These are phyloP conservation scores for Tupaia chinensis DNA, from an alignment of 2,113 vertebrate species.

Conservation along the genomic window DNA sequence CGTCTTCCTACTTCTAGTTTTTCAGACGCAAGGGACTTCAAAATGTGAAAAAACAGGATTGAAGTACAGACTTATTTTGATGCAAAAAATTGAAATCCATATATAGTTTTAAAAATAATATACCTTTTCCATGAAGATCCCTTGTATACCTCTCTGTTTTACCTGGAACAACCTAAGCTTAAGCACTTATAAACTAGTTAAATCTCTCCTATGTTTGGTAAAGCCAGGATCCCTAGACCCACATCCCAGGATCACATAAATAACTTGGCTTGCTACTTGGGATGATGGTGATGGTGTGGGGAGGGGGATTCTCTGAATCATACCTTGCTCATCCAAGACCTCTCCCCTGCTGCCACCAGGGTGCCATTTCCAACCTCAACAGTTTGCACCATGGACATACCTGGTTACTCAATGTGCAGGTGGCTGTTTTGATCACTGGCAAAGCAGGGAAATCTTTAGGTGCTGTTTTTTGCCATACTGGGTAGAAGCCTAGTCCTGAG, in stretches of 20 bases:
- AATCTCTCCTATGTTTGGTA: not conserved
- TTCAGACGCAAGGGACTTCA: not conserved
- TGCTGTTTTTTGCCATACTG: not conserved
- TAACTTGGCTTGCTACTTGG: not conserved
- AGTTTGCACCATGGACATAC: not conserved
- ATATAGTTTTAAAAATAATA: no score
- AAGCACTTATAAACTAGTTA: not conserved
- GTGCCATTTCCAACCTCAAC: not conserved
- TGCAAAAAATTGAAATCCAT: no score
- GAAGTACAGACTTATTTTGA: no score
- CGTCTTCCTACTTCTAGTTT: conserved; percentile 16
- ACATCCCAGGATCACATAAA: not conserved
- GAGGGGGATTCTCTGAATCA: not conserved
- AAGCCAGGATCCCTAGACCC: not conserved
- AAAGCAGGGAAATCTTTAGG: not conserved
- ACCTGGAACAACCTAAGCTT: not conserved
- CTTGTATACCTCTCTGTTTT: not conserved
- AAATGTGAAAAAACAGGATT: no score
- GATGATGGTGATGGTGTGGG: no score
- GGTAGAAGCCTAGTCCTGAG: not conserved
- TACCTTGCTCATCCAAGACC: not conserved
- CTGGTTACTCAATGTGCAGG: not conserved
- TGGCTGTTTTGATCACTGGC: not conserved
- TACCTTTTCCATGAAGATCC: no score
- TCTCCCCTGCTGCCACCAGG: not conserved